These are phyloP conservation scores for Rhinichthys osculus DNA, from an alignment of 2,797 vertebrate genomes.

Conservation along the genomic window DNA sequence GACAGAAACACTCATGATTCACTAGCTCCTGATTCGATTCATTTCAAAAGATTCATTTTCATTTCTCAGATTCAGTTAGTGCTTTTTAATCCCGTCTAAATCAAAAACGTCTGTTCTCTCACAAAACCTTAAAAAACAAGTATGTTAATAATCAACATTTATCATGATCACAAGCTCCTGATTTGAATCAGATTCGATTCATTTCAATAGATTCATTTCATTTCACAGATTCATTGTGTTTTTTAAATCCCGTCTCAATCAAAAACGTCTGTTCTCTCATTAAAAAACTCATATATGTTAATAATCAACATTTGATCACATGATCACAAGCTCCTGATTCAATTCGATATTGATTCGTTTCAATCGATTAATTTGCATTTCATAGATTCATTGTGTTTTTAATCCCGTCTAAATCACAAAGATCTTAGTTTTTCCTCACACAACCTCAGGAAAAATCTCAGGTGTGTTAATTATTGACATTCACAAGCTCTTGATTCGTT, in stretches of 20 bases:
- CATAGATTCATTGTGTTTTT: not conserved
- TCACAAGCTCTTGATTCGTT: not conserved
- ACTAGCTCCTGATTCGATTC: too few species aligned
- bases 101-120: not conserved
- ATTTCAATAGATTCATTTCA: not conserved
- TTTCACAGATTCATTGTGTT: too few species aligned
- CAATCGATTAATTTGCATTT: not conserved
- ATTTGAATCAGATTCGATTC: not conserved
- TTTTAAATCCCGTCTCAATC: too few species aligned
- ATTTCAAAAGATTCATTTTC: too few species aligned
- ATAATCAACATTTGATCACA: not conserved
- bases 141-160: not conserved
- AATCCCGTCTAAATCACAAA: too few species aligned
- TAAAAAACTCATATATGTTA: too few species aligned
- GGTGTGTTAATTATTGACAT: not conserved
- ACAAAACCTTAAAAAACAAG: not conserved
- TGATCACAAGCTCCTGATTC: not conserved
- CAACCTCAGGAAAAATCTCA: not conserved
- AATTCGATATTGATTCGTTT: not conserved
- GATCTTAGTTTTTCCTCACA: not conserved
- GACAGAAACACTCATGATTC: not conserved
- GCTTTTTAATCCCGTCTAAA: not conserved
- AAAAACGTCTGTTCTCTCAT: not conserved
- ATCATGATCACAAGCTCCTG: not conserved
- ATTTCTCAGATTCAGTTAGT: too few species aligned